Conservation (phyloP, 2,113 vertebrate species). For the Rhineura floridana region DNA sequence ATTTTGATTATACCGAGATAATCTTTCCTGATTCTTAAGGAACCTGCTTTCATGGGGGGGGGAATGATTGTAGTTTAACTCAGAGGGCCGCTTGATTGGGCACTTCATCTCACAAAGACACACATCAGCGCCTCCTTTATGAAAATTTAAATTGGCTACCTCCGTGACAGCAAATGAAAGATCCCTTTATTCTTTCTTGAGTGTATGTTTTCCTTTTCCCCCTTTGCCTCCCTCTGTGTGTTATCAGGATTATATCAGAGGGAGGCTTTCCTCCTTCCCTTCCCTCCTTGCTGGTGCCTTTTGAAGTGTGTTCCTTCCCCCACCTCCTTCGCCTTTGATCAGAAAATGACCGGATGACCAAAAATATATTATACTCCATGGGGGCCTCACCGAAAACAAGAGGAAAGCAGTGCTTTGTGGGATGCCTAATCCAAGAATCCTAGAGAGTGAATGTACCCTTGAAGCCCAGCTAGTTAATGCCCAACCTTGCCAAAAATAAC, state of each 20-base stretch:
- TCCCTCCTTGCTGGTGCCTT: neutral
- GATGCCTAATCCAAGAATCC: neutral
- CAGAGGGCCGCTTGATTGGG: slow-evolving; percentile 53
- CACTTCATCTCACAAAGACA: slow-evolving; percentile 48
- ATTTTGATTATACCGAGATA: slow-evolving; percentile 64
- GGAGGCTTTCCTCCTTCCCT: neutral
- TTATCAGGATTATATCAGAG: slow-evolving; percentile 51
- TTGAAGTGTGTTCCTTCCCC: neutral
- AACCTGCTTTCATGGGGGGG: slow-evolving; percentile 14
- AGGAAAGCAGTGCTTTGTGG: rapidly evolving
- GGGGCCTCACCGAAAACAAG: rapidly evolving
- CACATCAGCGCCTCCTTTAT: slow-evolving; percentile 67
- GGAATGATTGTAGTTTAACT: slow-evolving; percentile 62
- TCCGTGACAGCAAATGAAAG: slow-evolving; percentile 67
- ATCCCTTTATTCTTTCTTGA: slow-evolving; percentile 57
- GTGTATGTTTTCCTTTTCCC: slow-evolving; percentile 31
- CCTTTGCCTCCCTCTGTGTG: neutral
- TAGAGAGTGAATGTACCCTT: neutral
- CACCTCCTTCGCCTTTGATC: slow-evolving; percentile 16
- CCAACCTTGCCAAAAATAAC: neutral
- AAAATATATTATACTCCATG: neutral
- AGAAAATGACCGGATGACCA: slow-evolving; percentile 31
- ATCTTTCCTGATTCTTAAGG: slow-evolving; percentile 48
- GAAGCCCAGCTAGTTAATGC: rapidly evolving
- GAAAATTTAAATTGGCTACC: slow-evolving; percentile 71